Percentiles rank a stretch among this genome's conserved stretches.
These are phyloP conservation scores for Platichthys flesus DNA, from an alignment of 2,113 vertebrate species.

Conservation along the genomic window DNA sequence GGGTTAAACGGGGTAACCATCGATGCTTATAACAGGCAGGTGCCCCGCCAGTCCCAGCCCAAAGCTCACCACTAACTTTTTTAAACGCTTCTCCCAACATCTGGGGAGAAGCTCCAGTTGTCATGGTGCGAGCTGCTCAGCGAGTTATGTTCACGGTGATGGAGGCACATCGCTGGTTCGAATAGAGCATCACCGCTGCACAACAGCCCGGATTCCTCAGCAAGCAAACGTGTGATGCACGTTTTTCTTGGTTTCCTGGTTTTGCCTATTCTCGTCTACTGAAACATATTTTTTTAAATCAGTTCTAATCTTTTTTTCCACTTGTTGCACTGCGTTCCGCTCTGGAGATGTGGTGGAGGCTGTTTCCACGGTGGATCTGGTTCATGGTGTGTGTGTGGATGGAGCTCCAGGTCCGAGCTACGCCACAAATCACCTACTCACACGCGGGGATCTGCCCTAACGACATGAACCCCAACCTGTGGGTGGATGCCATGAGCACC, in stretches of 20 bases:
- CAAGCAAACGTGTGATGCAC: conserved; percentile 21
- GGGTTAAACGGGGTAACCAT: conserved; percentile 91
- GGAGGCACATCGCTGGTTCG: conserved; percentile 74
- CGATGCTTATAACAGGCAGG: conserved; percentile 90
- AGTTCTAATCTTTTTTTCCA: background rate
- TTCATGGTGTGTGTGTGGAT: conserved; percentile 83
- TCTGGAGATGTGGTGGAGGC: conserved; percentile 85
- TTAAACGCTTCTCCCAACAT: conserved; percentile 85
- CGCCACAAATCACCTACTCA: conserved; percentile 85
- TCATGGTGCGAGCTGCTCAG: conserved; percentile 78
- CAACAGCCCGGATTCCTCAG: conserved; percentile 64
- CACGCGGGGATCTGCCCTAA: conserved; percentile 97
- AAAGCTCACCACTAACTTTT: conserved; percentile 63
- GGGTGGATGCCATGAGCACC: conserved; percentile 99
- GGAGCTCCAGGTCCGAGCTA: conserved; percentile 74
- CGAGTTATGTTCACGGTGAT: conserved; percentile 45
- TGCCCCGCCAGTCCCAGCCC: conserved; percentile 90
- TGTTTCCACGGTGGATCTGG: conserved; percentile 84
- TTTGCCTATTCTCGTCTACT: background rate
- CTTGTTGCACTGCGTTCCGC: conserved; percentile 16
- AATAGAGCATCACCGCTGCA: conserved; percentile 79
- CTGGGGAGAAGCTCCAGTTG: conserved; percentile 86
- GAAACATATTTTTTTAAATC: too few species aligned
- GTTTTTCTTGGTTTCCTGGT: background rate
- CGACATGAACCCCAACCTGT: conserved; percentile 98